A percentile compares a stretch with the other conserved stretches of the same genome.
These are phyloP conservation scores for Lampris megalopsis DNA, from an alignment of 2,113 vertebrate species.

Conservation along the genomic window DNA sequence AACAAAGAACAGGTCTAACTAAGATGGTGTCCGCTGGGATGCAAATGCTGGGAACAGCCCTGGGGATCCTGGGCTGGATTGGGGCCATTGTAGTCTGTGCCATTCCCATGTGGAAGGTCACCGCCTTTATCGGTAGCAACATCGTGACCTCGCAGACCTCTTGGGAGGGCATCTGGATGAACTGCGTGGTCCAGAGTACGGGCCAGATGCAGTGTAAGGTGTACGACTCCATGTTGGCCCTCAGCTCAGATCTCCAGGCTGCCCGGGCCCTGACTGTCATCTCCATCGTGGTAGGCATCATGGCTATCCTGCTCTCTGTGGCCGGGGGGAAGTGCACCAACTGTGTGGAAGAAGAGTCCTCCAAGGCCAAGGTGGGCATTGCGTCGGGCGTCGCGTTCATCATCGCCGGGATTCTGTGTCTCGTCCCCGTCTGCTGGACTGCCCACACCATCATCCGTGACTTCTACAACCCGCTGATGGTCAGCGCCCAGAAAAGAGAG, in stretches of 20 bases:
- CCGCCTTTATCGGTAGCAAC: constrained; percentile 82
- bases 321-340: constrained; percentile 84
- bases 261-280: constrained; percentile 80
- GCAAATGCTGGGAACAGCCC: constrained; percentile 79
- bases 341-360: constrained; percentile 68
- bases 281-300: constrained; percentile 76
- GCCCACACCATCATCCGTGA: constrained; percentile 75
- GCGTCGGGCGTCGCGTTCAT: constrained; percentile 78
- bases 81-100: constrained; percentile 78
- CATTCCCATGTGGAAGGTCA: constrained; percentile 83
- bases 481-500: constrained; percentile 76
- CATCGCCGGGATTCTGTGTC: constrained; percentile 69
- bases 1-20: not conserved
- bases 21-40: constrained; percentile 81
- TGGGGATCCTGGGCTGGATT: constrained; percentile 82
- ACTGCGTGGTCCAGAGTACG: constrained; percentile 82
- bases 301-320: constrained; percentile 80
- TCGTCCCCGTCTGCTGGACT: constrained; percentile 83
- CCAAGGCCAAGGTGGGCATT: constrained; percentile 79
- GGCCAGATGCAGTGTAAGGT: constrained; percentile 88
- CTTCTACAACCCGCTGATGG: constrained; percentile 79
- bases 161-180: constrained; percentile 86
- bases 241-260: constrained; percentile 80
- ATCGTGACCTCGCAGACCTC: constrained; percentile 79
- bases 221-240: constrained; percentile 85